These are phyloP conservation scores for Malurus splendens DNA, from an alignment of 2,797 vertebrate genomes.

Conservation along the genomic window DNA sequence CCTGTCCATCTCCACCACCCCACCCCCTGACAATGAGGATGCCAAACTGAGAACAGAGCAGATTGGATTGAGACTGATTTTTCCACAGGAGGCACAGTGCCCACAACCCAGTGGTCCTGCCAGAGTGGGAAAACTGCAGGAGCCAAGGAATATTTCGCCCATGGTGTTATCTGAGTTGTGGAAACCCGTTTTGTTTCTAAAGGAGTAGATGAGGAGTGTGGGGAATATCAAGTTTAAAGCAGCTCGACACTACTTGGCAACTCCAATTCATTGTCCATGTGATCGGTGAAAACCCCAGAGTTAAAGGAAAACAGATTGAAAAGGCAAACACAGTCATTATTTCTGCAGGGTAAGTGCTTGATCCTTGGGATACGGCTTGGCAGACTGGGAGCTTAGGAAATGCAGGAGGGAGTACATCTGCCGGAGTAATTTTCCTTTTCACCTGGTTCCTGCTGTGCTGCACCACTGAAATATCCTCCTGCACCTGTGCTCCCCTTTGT, in stretches of 20 bases:
- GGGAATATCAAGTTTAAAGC: background rate
- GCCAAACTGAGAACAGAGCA: background rate
- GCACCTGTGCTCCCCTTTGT: background rate
- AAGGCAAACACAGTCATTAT: background rate
- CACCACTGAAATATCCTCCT: background rate
- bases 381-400: background rate
- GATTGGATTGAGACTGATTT: background rate
- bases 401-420: background rate
- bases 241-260: background rate
- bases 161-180: background rate
- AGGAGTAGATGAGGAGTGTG: background rate
- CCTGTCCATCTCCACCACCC: background rate
- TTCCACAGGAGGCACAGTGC: background rate
- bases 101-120: rapidly evolving
- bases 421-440: background rate
- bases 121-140: background rate
- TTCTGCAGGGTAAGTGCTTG: background rate
- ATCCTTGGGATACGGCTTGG: background rate
- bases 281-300: background rate
- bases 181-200: background rate
- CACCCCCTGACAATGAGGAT: background rate
- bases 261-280: background rate
- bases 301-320: slow-evolving; percentile 10
- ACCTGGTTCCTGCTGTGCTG: background rate
- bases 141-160: background rate